Evolutionary conservation across 2,888 invertebrate species (phyloP).

Genomic region (Drosophila subsilvestris): DNA sequence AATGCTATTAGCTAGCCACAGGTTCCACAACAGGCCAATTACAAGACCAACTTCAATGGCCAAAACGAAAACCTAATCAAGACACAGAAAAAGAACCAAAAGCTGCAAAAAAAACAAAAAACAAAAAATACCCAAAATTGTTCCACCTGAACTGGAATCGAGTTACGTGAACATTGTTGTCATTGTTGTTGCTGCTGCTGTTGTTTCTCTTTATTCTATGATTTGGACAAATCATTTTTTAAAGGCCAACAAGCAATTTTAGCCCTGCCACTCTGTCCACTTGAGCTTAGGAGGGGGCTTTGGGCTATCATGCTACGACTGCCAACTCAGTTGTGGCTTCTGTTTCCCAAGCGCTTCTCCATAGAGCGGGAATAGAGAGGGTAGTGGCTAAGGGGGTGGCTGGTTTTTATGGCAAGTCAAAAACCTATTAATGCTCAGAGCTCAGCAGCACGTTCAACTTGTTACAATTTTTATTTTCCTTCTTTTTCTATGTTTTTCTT

Average conservation of each 20-base stretch:
- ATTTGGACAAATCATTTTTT: constrained; percentile 72
- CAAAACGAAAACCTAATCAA: constrained; percentile 45
- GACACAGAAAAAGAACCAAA: constrained; percentile 9
- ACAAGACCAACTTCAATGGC: constrained; percentile 30
- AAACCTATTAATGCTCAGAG: constrained; percentile 76
- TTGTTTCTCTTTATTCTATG: constrained; percentile 5
- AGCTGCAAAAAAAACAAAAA: constrained; percentile 38
- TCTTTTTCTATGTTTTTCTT: constrained; percentile 17
- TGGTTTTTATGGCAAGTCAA: constrained; percentile 73
- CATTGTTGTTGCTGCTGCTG: constrained; percentile 3
- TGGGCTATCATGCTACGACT: constrained; percentile 35
- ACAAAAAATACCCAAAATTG: constrained; percentile 1
- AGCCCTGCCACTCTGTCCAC: constrained; percentile 26
- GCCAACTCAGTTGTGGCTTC: constrained; percentile 36
- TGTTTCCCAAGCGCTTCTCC: constrained; percentile 28
- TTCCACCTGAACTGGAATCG: constrained; percentile 36
- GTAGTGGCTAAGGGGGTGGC: neutral
- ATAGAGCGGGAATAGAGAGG: neutral
- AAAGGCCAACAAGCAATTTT: constrained; percentile 62
- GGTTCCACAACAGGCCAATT: constrained; percentile 52
- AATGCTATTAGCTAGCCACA: constrained; percentile 74
- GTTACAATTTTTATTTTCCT: constrained; percentile 71
- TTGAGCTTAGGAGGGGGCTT: constrained; percentile 28
- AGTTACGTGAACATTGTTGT: constrained; percentile 57
- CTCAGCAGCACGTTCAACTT: constrained; percentile 73